Percentiles rank a stretch among this genome's conserved stretches.
Evolutionary conservation across 2,797 vertebrate genomes (phyloP).

Genomic region (Lindbergichthys nudifrons): DNA sequence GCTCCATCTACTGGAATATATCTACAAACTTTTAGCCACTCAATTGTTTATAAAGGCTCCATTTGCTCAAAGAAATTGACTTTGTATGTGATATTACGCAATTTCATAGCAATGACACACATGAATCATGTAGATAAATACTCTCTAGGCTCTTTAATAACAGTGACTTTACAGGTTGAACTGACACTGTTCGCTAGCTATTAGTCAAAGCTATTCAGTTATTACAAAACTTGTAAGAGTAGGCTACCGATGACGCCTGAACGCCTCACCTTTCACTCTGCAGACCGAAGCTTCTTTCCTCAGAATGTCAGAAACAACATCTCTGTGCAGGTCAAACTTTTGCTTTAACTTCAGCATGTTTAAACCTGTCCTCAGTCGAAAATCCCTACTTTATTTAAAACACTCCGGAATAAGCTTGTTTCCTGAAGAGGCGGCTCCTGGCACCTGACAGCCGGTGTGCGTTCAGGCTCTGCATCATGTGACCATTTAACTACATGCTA

Average conservation of each 20-base stretch:
- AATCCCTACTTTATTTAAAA: not conserved
- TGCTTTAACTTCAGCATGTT: slow-evolving; percentile 77
- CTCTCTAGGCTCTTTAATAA: not conserved
- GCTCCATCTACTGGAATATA: slow-evolving; percentile 54
- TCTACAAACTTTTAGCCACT: not conserved
- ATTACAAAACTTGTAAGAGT: no score
- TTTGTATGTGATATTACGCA: not conserved
- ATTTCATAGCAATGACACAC: fast-evolving
- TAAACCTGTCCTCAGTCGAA: not conserved
- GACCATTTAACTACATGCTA: slow-evolving; percentile 46
- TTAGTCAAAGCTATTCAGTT: not conserved
- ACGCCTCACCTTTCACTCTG: slow-evolving; percentile 78
- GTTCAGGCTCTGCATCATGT: slow-evolving; percentile 59
- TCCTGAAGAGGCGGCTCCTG: slow-evolving; percentile 32
- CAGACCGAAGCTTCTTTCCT: slow-evolving; percentile 78
- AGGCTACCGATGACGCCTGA: slow-evolving; percentile 45
- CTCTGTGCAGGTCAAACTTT: slow-evolving; percentile 77
- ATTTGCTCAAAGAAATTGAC: fast-evolving
- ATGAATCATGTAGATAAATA: not conserved
- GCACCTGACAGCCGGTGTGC: slow-evolving; percentile 35
- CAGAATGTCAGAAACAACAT: slow-evolving; percentile 77
- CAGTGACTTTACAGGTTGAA: not conserved
- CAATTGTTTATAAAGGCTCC: not conserved
- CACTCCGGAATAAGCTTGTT: not conserved
- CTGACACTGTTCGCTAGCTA: not conserved